Evolutionary conservation across 2,888 invertebrate genomes (phyloP), one percentile per base, ranked within the genome.

Genomic region (Drosophila nr. perissopoda): DNA sequence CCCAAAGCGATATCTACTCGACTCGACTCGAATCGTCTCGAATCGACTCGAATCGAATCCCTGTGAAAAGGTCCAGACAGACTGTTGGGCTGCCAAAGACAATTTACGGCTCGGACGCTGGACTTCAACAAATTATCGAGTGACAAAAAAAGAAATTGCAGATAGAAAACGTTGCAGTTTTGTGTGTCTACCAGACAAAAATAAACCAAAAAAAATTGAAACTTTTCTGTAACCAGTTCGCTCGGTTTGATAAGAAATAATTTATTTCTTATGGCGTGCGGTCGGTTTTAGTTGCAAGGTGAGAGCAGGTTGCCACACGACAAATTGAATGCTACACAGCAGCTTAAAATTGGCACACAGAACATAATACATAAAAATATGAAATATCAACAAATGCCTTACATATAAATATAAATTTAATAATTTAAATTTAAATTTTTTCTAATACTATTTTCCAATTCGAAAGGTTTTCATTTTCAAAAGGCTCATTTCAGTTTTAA

Each of bases 91-190:
- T 87, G 88, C 88, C 86, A 87, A 89, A 89, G 86, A 89, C 88
- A 87, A 87, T 87, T 87, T 89, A 89, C 89, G 89, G 79, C 72
- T 74, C 70, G 70, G 73, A 71, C 79, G 80, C 82, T 80, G 81
- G 79, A 70, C 75, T 82, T 78, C 81, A 74, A 85, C 86, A 87
- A 87, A 87, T 88, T 89, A 88, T 88, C 89, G 88, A 79, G 70
- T 82, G 72, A 76, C 76, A 83, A 83, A 74, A 86, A 38, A 66
- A 51, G 71, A 70, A 83, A 73, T 81, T 81, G 82, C 79, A 89
- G 84, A 84, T 81, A 82, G 83, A 79, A 76, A 73, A 57, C 73
- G 73, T 63, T 82, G 81, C 81, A 81, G 76, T 76, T 76, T 38
- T 38, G 27, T 56, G n/a, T 71, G 29, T 29, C n/a, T 53, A 36